Conservation (phyloP, 2,797 vertebrate genomes). For the Geotrypetes seraphini region DNA sequence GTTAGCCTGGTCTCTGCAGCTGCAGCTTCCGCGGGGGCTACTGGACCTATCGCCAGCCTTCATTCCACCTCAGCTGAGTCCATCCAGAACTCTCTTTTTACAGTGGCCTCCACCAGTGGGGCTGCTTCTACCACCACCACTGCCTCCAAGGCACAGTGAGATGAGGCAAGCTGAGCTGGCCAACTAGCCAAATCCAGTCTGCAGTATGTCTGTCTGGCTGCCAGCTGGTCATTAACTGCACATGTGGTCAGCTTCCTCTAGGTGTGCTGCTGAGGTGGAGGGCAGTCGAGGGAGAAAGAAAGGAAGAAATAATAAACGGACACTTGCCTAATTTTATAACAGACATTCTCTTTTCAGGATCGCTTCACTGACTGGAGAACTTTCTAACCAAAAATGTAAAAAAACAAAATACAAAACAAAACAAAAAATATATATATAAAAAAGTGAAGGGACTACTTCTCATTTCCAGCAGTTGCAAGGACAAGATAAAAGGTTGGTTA, state of each 20-base stretch:
- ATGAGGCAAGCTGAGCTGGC: conserved; percentile 20
- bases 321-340: conserved; percentile 70
- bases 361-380: conserved; percentile 69
- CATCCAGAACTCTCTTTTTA: conserved; percentile 75
- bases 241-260: conserved; percentile 34
- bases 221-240: conserved; percentile 29
- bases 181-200: conserved; percentile 21
- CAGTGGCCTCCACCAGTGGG: conserved; percentile 68
- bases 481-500: conserved; percentile 73
- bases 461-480: conserved; percentile 71
- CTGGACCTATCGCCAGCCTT: conserved; percentile 71
- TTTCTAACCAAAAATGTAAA: conserved; percentile 70
- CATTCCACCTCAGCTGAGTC: conserved; percentile 73
- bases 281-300: conserved; percentile 11
- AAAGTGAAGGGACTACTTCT: conserved; percentile 71
- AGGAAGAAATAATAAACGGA: conserved; percentile 29
- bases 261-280: conserved; percentile 31
- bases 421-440: conserved; percentile 53
- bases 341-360: conserved; percentile 76
- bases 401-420: conserved; percentile 34
- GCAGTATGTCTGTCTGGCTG: conserved; percentile 23
- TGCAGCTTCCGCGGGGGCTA: conserved; percentile 59
- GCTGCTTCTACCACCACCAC: conserved; percentile 83
- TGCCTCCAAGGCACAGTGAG: conserved; percentile 97
- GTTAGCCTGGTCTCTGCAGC: conserved; percentile 90